phyloP scores from a whole-genome alignment of 2,888 invertebrate genomes.

The Drosophila hawaiiensis region DNA sequence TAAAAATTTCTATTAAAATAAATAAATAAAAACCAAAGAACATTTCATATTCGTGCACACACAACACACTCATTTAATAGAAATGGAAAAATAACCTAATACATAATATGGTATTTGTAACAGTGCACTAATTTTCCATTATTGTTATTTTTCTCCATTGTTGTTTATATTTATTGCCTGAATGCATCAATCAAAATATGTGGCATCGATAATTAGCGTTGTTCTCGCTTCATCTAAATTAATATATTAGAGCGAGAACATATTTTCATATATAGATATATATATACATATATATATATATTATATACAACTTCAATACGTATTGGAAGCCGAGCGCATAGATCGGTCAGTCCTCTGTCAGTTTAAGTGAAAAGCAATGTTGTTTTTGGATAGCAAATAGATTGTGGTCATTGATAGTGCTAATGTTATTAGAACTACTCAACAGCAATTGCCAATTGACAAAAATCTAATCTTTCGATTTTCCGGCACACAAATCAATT shows the following conservation, averaged over 20 bases:
- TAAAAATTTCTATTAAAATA: not conserved
- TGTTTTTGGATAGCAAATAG: slow-evolving; percentile 38
- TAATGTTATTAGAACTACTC: not conserved
- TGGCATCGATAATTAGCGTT: slow-evolving; percentile 24
- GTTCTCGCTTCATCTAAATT: slow-evolving; percentile 23
- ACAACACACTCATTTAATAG: slow-evolving; percentile 44
- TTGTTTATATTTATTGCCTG: slow-evolving; percentile 23
- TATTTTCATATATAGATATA: not conserved
- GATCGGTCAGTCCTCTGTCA: slow-evolving; percentile 38
- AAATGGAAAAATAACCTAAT: slow-evolving; percentile 39
- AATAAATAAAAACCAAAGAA: not conserved
- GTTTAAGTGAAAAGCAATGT: slow-evolving; percentile 72
- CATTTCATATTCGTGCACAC: slow-evolving; percentile 8
- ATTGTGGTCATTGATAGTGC: slow-evolving; percentile 20
- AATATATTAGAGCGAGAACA: slow-evolving; percentile 1
- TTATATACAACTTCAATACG: not conserved
- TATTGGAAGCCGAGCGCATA: not conserved
- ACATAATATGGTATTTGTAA: slow-evolving; percentile 2
- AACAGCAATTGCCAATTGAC: not conserved
- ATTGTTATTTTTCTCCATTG: not conserved
- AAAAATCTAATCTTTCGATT: not conserved
- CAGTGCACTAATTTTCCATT: not conserved
- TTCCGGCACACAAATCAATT: slow-evolving; percentile 31
- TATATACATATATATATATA: not conserved
- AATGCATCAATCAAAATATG: slow-evolving; percentile 47